Evolutionary conservation across 2,888 invertebrate genomes (phyloP).

Genomic region (Cantharis rufa): DNA sequence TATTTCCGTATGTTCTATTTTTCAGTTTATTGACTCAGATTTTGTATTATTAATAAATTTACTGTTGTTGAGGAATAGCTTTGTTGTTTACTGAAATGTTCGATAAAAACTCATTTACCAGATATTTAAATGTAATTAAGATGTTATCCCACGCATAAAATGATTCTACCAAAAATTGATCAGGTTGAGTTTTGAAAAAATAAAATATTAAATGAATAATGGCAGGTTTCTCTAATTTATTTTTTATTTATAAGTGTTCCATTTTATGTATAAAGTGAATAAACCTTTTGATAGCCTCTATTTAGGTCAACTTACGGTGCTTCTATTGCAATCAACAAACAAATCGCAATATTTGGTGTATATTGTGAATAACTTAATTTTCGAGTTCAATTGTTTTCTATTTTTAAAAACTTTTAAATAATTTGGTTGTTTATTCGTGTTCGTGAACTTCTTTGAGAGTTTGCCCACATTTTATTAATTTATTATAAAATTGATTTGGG

Average conservation of each 20-base stretch:
- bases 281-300: background rate
- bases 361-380: background rate
- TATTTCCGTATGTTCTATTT: conserved; percentile 3
- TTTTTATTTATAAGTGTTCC: background rate
- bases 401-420: background rate
- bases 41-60: conserved; percentile 1
- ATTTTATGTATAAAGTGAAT: background rate
- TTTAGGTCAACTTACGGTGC: background rate
- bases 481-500: too few relatives aligned
- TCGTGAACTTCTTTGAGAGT: too few relatives aligned
- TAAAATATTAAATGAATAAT: conserved; percentile 1
- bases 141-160: background rate
- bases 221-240: background rate
- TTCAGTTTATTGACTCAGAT: conserved; percentile 4
- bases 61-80: background rate
- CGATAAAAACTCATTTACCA: background rate
- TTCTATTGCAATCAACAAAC: background rate
- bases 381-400: background rate
- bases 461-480: too few relatives aligned
- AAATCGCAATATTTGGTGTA: background rate
- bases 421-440: background rate
- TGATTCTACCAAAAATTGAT: background rate
- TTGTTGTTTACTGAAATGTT: background rate
- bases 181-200: background rate
- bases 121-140: background rate